Conservation (phyloP, 2,888 invertebrate species). For the Drosophila pegasa region DNA sequence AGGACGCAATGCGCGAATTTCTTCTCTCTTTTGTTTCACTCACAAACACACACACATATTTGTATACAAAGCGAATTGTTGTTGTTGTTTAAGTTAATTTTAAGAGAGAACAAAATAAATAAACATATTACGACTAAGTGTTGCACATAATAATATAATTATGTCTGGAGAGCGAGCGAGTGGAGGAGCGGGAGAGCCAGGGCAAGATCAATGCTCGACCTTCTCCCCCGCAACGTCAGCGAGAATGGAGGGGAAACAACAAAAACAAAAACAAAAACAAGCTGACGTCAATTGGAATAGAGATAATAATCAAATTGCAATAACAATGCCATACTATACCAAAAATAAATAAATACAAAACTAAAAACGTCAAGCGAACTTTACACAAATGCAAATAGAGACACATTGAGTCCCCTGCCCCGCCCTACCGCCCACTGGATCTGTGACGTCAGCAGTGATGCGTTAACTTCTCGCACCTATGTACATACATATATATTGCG, state of each 20-base stretch:
- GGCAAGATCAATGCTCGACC: constrained; percentile 42
- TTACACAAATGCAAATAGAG: constrained; percentile 64
- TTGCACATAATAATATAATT: constrained; percentile 34
- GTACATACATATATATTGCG: background rate
- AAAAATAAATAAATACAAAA: constrained; percentile 40
- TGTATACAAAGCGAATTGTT: constrained; percentile 8
- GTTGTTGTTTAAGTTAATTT: constrained; percentile 49
- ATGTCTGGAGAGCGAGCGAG: constrained; percentile 6
- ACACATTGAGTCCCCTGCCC: background rate
- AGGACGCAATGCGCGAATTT: constrained; percentile 66
- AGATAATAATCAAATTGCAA: constrained; percentile 71
- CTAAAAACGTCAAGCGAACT: constrained; percentile 60
- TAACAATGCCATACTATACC: constrained; percentile 23
- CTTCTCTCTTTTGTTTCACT: constrained; percentile 15
- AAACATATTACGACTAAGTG: constrained; percentile 45
- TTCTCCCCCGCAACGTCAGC: constrained; percentile 26
- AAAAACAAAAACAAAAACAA: constrained; percentile 62
- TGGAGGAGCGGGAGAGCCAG: background rate
- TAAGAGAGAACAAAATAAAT: constrained; percentile 54
- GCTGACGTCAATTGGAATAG: constrained; percentile 70
- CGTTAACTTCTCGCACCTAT: constrained; percentile 44
- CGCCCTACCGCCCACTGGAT: background rate
- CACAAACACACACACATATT: background rate
- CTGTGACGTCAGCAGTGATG: constrained; percentile 47
- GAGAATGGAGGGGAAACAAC: constrained; percentile 6